These are phyloP conservation scores for Metopia argyrocephala DNA, from an alignment of 2,888 invertebrate species.

Conservation along the genomic window DNA sequence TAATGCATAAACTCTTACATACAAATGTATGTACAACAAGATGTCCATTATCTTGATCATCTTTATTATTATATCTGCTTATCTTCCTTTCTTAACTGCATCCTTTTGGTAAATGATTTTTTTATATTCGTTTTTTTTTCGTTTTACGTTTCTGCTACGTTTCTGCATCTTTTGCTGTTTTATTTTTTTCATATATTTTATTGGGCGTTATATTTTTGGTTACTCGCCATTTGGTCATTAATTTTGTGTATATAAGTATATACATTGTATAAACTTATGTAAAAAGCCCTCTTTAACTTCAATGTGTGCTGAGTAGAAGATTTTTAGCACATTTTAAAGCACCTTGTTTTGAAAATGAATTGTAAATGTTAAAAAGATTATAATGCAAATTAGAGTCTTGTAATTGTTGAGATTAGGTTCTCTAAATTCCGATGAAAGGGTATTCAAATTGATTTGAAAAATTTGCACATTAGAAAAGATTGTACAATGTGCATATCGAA, in stretches of 20 bases:
- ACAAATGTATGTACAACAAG: background rate
- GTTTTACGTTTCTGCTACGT: background rate
- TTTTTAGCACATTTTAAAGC: too few species aligned
- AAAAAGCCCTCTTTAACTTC: too few species aligned
- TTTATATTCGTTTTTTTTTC: conserved; percentile 27
- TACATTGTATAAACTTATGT: too few species aligned
- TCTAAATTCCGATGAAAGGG: too few species aligned
- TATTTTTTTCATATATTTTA: conserved; percentile 12
- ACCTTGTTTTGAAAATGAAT: too few species aligned
- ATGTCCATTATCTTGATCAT: background rate
- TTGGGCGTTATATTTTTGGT: conserved; percentile 59
- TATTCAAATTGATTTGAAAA: too few species aligned
- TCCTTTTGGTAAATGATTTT: conserved; percentile 25
- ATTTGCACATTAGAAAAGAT: too few species aligned
- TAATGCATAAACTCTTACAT: background rate
- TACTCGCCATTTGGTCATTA: conserved; percentile 62
- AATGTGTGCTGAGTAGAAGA: too few species aligned
- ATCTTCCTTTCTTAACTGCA: conserved; percentile 52
- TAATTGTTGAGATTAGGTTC: too few species aligned
- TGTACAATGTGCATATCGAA: too few species aligned
- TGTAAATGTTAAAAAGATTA: too few species aligned
- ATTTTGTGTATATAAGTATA: conserved; percentile 27
- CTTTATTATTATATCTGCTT: conserved; percentile 20
- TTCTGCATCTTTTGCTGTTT: background rate
- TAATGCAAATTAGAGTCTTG: too few species aligned